Conservation (phyloP, 2,797 vertebrate genomes). For the Lepilemur ruficaudatus region DNA sequence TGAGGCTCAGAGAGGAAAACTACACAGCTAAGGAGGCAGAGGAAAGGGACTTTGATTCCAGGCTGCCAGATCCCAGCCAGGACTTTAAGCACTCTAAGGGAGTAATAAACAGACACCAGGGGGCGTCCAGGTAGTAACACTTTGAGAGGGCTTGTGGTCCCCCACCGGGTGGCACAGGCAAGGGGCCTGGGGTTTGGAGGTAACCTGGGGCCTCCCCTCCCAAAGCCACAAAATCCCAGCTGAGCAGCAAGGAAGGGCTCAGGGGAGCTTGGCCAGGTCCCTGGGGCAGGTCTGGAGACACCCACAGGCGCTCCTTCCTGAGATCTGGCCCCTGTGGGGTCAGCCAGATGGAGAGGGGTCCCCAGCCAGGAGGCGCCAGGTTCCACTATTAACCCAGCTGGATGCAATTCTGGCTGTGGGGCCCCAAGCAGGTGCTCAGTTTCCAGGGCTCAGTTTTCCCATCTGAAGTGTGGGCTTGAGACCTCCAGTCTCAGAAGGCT, state of each 20-base stretch:
- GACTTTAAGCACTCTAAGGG: neutral
- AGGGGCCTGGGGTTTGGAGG: neutral
- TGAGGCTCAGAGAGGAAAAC: neutral
- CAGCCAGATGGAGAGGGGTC: no score
- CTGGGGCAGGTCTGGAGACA: neutral
- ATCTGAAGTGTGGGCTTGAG: neutral
- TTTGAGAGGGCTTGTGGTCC: neutral
- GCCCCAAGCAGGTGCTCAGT: neutral
- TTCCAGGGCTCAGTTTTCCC: neutral
- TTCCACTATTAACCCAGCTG: neutral
- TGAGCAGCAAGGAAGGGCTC: neutral
- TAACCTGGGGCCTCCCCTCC: neutral
- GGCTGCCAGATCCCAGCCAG: neutral
- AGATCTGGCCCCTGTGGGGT: neutral
- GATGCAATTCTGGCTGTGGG: neutral
- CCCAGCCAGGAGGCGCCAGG: rapidly evolving
- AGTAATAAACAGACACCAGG: rapidly evolving
- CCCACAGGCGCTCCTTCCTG: neutral
- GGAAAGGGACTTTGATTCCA: no score
- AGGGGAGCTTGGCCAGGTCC: neutral
- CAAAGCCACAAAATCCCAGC: neutral
- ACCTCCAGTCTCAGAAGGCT: neutral
- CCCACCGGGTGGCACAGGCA: rapidly evolving
- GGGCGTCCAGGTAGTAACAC: neutral
- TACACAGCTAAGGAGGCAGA: neutral